phyloP scores from a whole-genome alignment of 2,888 invertebrate genomes.

The Encarsia formosa region DNA sequence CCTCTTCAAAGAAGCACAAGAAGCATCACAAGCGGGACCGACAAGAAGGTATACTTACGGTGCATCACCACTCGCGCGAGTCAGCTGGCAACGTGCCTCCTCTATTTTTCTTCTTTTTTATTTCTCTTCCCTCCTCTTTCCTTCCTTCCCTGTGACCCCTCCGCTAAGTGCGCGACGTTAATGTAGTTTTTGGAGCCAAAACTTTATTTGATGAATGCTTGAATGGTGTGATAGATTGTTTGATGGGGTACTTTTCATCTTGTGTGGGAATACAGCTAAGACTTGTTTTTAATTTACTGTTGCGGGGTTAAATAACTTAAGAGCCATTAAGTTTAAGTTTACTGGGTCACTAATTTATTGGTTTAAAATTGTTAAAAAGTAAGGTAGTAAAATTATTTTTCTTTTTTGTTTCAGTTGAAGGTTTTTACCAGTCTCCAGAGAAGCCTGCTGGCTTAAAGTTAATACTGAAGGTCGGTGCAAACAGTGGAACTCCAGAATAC shows the following conservation, averaged over 20 bases:
- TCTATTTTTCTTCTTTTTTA: conserved; percentile 7
- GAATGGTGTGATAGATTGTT: too few relatives aligned
- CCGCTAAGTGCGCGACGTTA: too few relatives aligned
- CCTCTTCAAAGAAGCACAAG: conserved; percentile 50
- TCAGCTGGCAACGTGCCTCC: conserved; percentile 11
- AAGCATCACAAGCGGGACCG: conserved; percentile 49
- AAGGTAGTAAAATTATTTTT: not conserved
- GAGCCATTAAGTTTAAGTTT: too few relatives aligned
- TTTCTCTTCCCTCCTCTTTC: conserved; percentile 11
- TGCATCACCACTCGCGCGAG: conserved; percentile 16
- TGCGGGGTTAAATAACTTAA: too few relatives aligned
- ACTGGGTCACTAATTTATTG: not conserved
- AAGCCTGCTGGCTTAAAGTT: conserved; percentile 63
- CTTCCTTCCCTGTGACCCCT: not conserved
- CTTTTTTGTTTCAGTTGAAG: conserved; percentile 34
- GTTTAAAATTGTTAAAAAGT: too few relatives aligned
- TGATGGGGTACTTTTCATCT: too few relatives aligned
- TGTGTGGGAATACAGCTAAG: too few relatives aligned
- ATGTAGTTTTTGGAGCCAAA: too few relatives aligned
- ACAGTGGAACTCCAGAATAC: conserved; percentile 64
- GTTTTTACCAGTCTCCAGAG: conserved; percentile 44
- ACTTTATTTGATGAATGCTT: too few relatives aligned
- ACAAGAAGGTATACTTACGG: conserved; percentile 48
- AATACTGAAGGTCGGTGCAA: conserved; percentile 69
- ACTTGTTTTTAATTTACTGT: too few relatives aligned